phyloP scores from a whole-genome alignment of 2,797 vertebrate species.

The Otolemur crassicaudatus region DNA sequence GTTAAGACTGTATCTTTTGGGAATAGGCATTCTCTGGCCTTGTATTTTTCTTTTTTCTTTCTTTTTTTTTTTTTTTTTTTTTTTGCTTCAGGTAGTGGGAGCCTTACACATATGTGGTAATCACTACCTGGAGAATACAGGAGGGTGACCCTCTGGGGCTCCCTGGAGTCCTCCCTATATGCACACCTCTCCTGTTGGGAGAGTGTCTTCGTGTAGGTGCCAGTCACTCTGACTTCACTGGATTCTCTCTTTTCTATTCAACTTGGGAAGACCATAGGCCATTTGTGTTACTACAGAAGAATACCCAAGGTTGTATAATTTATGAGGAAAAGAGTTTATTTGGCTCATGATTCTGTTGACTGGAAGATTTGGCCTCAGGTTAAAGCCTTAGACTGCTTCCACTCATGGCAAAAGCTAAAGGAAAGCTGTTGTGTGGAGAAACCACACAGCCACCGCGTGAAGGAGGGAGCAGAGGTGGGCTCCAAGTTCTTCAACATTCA shows the following conservation, averaged over 20 bases:
- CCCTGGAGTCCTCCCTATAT: not conserved
- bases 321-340: not conserved
- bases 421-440: not conserved
- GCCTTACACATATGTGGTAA: not conserved
- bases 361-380: not conserved
- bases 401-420: not conserved
- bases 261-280: not conserved
- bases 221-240: not conserved
- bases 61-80: not conserved
- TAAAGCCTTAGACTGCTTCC: not conserved
- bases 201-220: not conserved
- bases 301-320: not conserved
- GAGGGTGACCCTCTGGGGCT: not conserved
- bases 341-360: not conserved
- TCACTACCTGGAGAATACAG: not conserved
- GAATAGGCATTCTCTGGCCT: not conserved
- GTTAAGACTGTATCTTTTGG: not conserved
- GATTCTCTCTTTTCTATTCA: not conserved
- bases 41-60: not conserved
- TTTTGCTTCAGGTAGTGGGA: not conserved
- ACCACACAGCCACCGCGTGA: not conserved
- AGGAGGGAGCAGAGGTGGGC: not conserved
- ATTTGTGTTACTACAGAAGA: not conserved
- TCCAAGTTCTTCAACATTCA: not conserved
- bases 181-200: fast-evolving